These are phyloP conservation scores for Antennarius striatus DNA, from an alignment of 2,113 vertebrate species.

Conservation along the genomic window DNA sequence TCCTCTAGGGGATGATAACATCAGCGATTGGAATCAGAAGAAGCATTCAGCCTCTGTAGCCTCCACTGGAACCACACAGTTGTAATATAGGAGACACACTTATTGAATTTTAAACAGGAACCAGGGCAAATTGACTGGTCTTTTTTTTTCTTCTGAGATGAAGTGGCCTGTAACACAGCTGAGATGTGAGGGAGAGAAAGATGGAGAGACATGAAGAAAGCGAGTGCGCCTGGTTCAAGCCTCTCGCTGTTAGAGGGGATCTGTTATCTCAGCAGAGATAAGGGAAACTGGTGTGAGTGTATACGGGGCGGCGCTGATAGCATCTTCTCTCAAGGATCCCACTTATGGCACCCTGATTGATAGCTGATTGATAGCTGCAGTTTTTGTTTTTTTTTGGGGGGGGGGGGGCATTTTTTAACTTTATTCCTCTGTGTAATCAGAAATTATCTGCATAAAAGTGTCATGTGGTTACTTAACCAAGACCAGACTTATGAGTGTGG, in stretches of 20 bases:
- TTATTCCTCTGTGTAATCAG: constrained; percentile 48
- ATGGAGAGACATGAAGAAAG: constrained; percentile 48
- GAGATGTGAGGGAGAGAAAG: constrained; percentile 23
- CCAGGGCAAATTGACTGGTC: constrained; percentile 65
- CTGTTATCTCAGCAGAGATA: constrained; percentile 78
- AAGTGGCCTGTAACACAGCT: constrained; percentile 43
- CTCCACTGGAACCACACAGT: constrained; percentile 49
- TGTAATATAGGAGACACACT: constrained; percentile 62
- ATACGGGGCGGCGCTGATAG: constrained; percentile 76
- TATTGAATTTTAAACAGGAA: constrained; percentile 77
- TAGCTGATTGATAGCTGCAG: constrained; percentile 73
- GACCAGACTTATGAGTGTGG: background rate
- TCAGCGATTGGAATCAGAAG: constrained; percentile 71
- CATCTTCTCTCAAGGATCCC: constrained; percentile 81
- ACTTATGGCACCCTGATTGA: constrained; percentile 79
- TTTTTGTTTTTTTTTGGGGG: too few relatives aligned
- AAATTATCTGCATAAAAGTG: constrained; percentile 17
- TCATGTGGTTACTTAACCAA: background rate
- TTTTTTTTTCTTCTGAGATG: constrained; percentile 52
- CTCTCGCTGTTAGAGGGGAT: constrained; percentile 64
- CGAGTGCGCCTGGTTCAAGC: constrained; percentile 52
- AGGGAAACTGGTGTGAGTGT: constrained; percentile 79
- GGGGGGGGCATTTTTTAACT: constrained; percentile 64
- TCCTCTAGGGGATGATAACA: constrained; percentile 62
- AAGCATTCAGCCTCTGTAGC: constrained; percentile 53